Conservation (phyloP, 1,140 invertebrate species). For the Drosophila saltans region DNA sequence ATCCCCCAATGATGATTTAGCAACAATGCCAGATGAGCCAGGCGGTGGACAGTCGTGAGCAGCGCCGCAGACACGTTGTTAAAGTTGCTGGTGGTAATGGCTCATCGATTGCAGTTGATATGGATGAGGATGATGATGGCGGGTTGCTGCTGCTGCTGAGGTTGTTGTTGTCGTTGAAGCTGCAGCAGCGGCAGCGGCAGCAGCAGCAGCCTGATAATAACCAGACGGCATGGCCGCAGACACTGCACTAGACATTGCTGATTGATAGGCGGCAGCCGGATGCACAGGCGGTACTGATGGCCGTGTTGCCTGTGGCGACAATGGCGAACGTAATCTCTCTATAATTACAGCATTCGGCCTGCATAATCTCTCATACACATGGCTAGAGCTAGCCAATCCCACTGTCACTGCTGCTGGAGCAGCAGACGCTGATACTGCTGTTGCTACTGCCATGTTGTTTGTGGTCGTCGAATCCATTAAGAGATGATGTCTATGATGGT, state of each 20-base stretch:
- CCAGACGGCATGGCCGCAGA: conserved; percentile 8
- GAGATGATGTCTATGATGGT: conserved; percentile 72
- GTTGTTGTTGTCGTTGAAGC: conserved; percentile 26
- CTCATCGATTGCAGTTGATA: conserved; percentile 67
- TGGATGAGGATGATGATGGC: conserved; percentile 39
- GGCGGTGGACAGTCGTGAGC: conserved; percentile 31
- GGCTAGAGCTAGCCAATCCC: neutral
- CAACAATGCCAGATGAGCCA: conserved; percentile 42
- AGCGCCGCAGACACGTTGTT: conserved; percentile 67
- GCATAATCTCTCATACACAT: conserved; percentile 15
- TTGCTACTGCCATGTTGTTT: conserved; percentile 27
- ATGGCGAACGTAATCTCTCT: neutral
- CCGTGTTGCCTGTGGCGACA: conserved; percentile 16
- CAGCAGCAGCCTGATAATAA: conserved; percentile 14
- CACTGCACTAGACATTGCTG: conserved; percentile 15
- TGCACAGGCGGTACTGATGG: conserved; percentile 22
- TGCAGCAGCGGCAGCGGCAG: conserved; percentile 14
- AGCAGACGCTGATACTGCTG: conserved; percentile 12
- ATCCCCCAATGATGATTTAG: conserved; percentile 20
- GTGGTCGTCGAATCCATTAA: conserved; percentile 55
- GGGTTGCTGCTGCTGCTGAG: conserved; percentile 6
- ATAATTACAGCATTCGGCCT: neutral
- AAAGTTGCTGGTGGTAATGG: conserved; percentile 81
- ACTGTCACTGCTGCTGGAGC: conserved; percentile 27
- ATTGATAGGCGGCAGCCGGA: conserved; percentile 14